A percentile compares a stretch with the other conserved stretches of the same genome.
Evolutionary conservation across 2,113 vertebrate genomes (phyloP).

Genomic region (Nesoenas mayeri): DNA sequence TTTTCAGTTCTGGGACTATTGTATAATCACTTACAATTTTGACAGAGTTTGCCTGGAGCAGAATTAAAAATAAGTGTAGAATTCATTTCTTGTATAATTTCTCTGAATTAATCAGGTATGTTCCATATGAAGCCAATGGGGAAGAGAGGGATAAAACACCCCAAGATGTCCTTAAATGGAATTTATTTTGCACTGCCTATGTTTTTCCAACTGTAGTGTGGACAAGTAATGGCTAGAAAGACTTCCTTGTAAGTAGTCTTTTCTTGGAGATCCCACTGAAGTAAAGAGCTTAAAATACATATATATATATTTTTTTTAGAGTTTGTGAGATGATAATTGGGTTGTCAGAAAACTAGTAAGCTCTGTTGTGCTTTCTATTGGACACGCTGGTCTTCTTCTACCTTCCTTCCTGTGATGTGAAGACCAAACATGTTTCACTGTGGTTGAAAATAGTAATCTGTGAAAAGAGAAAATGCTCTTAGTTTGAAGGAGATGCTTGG

Average conservation of each 20-base stretch:
- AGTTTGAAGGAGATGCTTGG: not conserved
- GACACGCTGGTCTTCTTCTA: not conserved
- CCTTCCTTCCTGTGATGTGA: not conserved
- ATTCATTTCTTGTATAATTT: not conserved
- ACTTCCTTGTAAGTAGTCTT: not conserved
- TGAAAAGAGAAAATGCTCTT: not conserved
- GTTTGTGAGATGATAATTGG: not conserved
- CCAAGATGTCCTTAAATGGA: not conserved
- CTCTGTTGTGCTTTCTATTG: not conserved
- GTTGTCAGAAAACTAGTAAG: not conserved
- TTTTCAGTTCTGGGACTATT: not conserved
- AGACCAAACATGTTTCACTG: not conserved
- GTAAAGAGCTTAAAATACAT: not conserved
- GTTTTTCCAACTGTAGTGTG: fast-evolving
- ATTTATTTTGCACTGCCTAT: not conserved
- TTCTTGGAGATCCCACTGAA: not conserved
- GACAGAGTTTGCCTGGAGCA: slow-evolving; percentile 26
- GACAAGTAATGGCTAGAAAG: not conserved
- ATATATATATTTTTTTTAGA: not conserved
- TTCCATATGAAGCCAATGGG: not conserved
- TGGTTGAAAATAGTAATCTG: not conserved
- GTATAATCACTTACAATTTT: slow-evolving; percentile 1
- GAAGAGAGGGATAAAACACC: not conserved
- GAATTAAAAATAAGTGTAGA: not conserved
- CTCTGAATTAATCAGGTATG: not conserved